Evolutionary conservation across 2,113 vertebrate species (phyloP), one percentile per base, ranked within the genome.

Genomic region (Illadopsis cleaveri): DNA sequence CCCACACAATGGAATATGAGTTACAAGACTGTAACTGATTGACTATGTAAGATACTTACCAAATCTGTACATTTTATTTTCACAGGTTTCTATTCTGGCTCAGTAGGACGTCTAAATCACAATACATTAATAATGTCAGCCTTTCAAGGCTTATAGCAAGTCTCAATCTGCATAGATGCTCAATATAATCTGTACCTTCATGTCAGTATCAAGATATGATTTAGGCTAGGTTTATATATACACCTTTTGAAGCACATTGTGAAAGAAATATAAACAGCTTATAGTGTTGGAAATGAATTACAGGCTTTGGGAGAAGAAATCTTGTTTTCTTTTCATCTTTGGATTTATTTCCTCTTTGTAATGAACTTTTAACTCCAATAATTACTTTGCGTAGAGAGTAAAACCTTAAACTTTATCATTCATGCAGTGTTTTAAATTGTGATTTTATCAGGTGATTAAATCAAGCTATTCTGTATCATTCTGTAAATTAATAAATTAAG

Each of bases 341-440:
- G 9, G 48, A 60, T 85, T 70, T 92, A 71, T 57, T 82, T 95
- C 71, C 53, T 95, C 81, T 93, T 94, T 97, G 69, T 92, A 95
- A 94, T 89, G 89, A 97, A 91, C 86, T 75, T 97, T 92, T 94
- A 97, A 95, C 90, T 90, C 58, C 31, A 71, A 48, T 91, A 95
- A 69, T 28, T 97, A 94, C 89, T 94, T 94, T 79, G 66, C 40
- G n/a, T 93, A 90, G 82, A 80, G 90, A 96, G 83, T 95, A 95
- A 97, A 97, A 94, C 75, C 86, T 94, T 70, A 12, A 48, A 92
- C 92, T 93, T 97, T 97, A 89, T 97, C 93, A 91, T 93, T 96
- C 93, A 76, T 40, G 62, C 82, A 93, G 95, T 83, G 42, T 97
- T 95, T 97, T 93, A 94, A 89, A 96, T 90, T 70, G 64, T 70